These are phyloP conservation scores for Agrenia bidenticulata DNA, from an alignment of 2,888 invertebrate genomes.

Conservation along the genomic window DNA sequence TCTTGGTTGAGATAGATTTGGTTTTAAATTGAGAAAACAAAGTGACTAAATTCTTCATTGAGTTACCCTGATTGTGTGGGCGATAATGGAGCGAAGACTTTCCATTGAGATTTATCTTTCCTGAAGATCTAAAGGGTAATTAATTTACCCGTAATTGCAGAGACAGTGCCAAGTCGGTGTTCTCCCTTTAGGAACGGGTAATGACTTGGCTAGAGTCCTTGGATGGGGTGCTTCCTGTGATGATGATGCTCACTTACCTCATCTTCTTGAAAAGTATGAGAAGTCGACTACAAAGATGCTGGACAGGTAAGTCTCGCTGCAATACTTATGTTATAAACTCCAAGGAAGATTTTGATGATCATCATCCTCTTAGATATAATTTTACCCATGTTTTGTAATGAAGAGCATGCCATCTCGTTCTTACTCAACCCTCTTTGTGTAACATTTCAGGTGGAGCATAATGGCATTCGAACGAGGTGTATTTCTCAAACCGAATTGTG, in stretches of 20 bases:
- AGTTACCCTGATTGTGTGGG: conserved; percentile 7
- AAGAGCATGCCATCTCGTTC: too few relatives aligned
- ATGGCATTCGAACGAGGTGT: conserved; percentile 70
- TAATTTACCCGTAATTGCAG: conserved; percentile 58
- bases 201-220: conserved; percentile 89
- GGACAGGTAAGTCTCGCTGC: conserved; percentile 67
- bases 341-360: too few relatives aligned
- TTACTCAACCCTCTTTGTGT: too few relatives aligned
- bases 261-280: conserved; percentile 89
- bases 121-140: background rate
- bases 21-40: too few relatives aligned
- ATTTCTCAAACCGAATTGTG: conserved; percentile 51
- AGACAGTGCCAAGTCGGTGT: conserved; percentile 93
- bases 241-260: conserved; percentile 89
- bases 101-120: conserved; percentile 12
- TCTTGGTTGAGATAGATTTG: too few relatives aligned
- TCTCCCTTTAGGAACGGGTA: conserved; percentile 92
- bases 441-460: conserved; percentile 79
- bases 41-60: too few relatives aligned
- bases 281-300: conserved; percentile 97
- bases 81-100: background rate
- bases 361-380: too few relatives aligned
- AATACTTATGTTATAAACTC: too few relatives aligned
- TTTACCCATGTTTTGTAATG: too few relatives aligned
- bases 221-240: conserved; percentile 97